A percentile compares a stretch with the other conserved stretches of the same genome.
phyloP scores from a whole-genome alignment of 92 coral and sea anemone species.

The Porites evermanni region DNA sequence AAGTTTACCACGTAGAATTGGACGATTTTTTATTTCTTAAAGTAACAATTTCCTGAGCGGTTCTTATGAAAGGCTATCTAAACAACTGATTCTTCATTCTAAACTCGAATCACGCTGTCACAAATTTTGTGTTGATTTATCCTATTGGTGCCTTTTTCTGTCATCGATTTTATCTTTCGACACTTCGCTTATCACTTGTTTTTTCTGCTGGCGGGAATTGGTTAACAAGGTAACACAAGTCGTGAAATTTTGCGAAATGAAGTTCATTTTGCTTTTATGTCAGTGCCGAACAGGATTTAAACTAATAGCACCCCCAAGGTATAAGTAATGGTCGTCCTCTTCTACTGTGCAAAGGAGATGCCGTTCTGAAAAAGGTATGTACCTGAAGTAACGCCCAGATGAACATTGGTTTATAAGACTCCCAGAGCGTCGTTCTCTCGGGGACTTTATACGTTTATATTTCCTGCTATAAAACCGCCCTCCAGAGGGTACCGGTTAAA shows the following conservation, averaged over 20 bases:
- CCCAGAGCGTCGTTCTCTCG: too few species aligned
- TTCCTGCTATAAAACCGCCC: too few species aligned
- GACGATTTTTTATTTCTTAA: background rate
- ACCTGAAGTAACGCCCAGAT: background rate
- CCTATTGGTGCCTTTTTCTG: constrained; percentile 23
- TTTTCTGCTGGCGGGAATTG: constrained; percentile 28
- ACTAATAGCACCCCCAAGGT: background rate
- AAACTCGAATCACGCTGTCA: constrained; percentile 4
- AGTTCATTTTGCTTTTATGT: background rate
- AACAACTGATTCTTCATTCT: background rate
- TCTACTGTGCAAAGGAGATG: background rate
- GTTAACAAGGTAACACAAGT: background rate
- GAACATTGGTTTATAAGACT: background rate
- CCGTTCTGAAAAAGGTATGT: too few species aligned
- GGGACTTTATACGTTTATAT: too few species aligned
- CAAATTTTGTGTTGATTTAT: constrained; percentile 7
- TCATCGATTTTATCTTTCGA: constrained; percentile 24
- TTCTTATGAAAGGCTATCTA: background rate
- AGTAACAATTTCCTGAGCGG: background rate
- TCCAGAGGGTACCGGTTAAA: too few species aligned
- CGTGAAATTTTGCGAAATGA: background rate
- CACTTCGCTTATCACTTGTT: constrained; percentile 1
- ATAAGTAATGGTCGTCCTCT: background rate
- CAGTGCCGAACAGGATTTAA: background rate
- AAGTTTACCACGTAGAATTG: too few species aligned